Base-by-base conservation (phyloP, 37 sponge, comb jelly and placozoan genomes). In the Petrosia ficiformis region DNA sequence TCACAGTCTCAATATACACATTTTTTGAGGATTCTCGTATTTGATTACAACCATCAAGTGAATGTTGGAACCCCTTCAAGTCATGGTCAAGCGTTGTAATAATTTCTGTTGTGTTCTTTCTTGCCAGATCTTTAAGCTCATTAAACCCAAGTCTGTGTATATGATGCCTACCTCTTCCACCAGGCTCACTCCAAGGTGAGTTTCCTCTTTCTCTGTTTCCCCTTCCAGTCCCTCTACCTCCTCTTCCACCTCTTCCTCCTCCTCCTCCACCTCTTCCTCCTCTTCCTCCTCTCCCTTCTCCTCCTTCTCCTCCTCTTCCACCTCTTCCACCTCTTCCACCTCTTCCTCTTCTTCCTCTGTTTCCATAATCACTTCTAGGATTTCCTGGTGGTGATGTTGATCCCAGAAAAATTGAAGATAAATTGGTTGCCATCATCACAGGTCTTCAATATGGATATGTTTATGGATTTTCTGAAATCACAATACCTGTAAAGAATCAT, bases 41-140 rank as follows among this genome's bases (percentile, higher is more conserved):
- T 48, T 32, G 34, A 33, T 34, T 16, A 75, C 59, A 57, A n/a
- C 24, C 8, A 38, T 59, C 40, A 22, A 75, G 41, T n/a, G 59
- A 75, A 37, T 30, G 1, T 33, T 75, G 76, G 31, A 75, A 75
- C 0, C 14, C 28, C 25, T 75, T 75, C 21, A 75, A 26, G 34
- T 75, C 63, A 3, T 56, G 25, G 5, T 59, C 37, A 59, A 75
- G 22, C 6, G 5, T n/a, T 41, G 34, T 39, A 21, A 75, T 42
- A 4, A 75, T 24, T 39, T 75, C 63, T 59, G 59, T n/a, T 38
- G 39, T 34, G 16, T 8, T 8, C 8, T 8, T 19, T 14, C 14
- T 48, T 8, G 54, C 54, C 14, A 48, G 14, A 48, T 48, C 54
- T 48, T 19, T 14, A 8, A 48, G 14, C 8, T 48, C 54, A 48